Evolutionary conservation across 2,888 invertebrate genomes (phyloP).

Genomic region (Zootermopsis nevadensis): DNA sequence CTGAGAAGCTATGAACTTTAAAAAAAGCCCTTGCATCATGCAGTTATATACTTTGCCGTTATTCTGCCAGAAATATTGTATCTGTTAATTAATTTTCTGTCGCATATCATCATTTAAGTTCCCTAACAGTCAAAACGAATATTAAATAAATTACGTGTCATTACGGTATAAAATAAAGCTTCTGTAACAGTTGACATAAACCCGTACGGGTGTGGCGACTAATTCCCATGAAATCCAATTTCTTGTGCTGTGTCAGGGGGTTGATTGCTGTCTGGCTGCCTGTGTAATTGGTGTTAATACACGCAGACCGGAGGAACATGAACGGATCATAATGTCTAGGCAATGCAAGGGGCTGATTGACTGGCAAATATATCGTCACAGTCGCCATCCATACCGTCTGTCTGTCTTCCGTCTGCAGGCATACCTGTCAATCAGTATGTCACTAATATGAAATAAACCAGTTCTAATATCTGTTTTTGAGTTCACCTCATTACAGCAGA

Average conservation of each 20-base stretch:
- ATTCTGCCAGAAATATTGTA: too few species aligned
- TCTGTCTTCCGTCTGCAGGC: constrained; percentile 12
- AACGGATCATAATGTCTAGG: constrained; percentile 50
- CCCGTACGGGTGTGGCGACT: constrained; percentile 21
- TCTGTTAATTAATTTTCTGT: too few species aligned
- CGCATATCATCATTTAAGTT: not conserved
- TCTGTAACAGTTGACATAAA: constrained; percentile 30
- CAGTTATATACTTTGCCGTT: too few species aligned
- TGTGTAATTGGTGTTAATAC: constrained; percentile 50
- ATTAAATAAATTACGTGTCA: constrained; percentile 21
- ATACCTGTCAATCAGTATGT: constrained; percentile 51
- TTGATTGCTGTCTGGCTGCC: constrained; percentile 9
- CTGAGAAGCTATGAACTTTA: too few species aligned
- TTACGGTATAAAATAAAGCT: constrained; percentile 19
- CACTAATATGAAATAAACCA: constrained; percentile 4
- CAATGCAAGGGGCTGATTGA: constrained; percentile 52
- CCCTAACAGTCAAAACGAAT: not conserved
- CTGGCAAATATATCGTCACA: constrained; percentile 51
- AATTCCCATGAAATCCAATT: constrained; percentile 42
- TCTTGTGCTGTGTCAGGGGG: constrained; percentile 31
- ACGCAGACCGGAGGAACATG: constrained; percentile 49
- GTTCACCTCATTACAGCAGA: not conserved
- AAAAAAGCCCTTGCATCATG: too few species aligned
- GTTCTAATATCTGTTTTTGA: not conserved
- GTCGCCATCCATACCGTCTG: constrained; percentile 30